phyloP scores from a whole-genome alignment of 1,140 invertebrate species.

The Drosophila kurseongensis region DNA sequence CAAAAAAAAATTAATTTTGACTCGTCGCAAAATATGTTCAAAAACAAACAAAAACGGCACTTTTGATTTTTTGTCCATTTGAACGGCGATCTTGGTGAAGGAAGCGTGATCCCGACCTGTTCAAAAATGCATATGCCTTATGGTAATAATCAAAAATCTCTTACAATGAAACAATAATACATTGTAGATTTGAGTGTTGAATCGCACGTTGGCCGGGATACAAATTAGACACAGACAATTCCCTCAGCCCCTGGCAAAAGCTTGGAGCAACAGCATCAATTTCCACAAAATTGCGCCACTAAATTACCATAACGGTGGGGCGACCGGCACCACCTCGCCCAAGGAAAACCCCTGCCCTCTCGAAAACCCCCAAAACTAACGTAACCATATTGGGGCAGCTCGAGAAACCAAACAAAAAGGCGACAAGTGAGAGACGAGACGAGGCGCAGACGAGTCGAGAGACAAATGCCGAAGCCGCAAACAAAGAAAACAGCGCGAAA shows the following conservation, averaged over 20 bases:
- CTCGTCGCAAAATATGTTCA: too few relatives aligned
- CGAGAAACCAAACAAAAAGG: conserved; percentile 53
- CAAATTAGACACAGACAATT: conserved; percentile 25
- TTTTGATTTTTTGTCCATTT: too few relatives aligned
- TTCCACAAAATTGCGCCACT: conserved; percentile 73
- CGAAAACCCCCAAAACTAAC: conserved; percentile 58
- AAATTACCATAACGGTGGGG: conserved; percentile 72
- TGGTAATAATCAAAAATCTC: not conserved
- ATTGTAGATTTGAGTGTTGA: conserved; percentile 35
- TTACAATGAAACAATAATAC: conserved; percentile 4
- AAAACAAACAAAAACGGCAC: too few relatives aligned
- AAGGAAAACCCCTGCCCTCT: not conserved
- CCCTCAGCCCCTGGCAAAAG: conserved; percentile 18
- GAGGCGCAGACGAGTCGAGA: conserved; percentile 46
- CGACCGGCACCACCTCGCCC: not conserved
- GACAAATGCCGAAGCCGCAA: conserved; percentile 54
- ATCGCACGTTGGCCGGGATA: conserved; percentile 9
- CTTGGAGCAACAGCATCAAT: conserved; percentile 66
- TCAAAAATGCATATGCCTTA: not conserved
- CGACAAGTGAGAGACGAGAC: conserved; percentile 55
- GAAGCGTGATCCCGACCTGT: too few relatives aligned
- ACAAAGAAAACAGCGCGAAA: conserved; percentile 58
- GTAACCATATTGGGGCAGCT: conserved; percentile 68
- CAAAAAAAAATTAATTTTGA: too few relatives aligned
- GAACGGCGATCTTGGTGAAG: too few relatives aligned